Percentiles rank a stretch among this genome's conserved stretches.
phyloP scores from a whole-genome alignment of 1,140 invertebrate genomes.

The Phymastichus coffea region DNA sequence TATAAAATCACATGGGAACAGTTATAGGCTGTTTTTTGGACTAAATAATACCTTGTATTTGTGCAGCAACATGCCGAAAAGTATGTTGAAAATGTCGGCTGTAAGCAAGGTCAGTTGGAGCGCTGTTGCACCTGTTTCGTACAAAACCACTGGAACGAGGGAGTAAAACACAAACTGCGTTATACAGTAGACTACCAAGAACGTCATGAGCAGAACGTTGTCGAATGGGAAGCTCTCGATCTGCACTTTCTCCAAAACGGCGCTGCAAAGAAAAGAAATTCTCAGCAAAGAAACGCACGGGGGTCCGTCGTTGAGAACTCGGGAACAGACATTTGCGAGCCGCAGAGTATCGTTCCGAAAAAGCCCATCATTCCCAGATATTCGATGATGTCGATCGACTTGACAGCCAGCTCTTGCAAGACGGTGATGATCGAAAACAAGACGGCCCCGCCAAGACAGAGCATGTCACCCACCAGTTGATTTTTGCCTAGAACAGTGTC shows the following conservation, averaged over 20 bases:
- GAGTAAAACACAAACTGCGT: conserved; percentile 78
- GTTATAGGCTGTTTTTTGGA: too few relatives aligned
- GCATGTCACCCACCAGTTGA: conserved; percentile 79
- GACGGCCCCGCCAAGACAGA: conserved; percentile 78
- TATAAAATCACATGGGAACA: too few relatives aligned
- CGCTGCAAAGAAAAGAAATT: conserved; percentile 41
- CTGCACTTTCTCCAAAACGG: conserved; percentile 54
- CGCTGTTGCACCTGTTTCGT: conserved; percentile 77
- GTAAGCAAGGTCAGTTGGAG: conserved; percentile 81
- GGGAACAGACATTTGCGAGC: conserved; percentile 79
- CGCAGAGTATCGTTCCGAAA: conserved; percentile 77
- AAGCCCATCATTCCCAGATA: conserved; percentile 85
- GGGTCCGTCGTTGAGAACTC: too few relatives aligned
- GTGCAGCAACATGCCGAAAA: conserved; percentile 78
- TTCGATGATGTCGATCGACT: conserved; percentile 76
- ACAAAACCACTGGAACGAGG: conserved; percentile 73
- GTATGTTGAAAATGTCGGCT: conserved; percentile 82
- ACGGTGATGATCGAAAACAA: conserved; percentile 83
- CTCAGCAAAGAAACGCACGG: too few relatives aligned
- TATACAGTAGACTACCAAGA: conserved; percentile 62
- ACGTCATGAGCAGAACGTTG: conserved; percentile 59
- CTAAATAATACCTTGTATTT: conserved; percentile 84
- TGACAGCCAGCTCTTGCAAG: conserved; percentile 80
- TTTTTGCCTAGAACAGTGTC: conserved; percentile 71
- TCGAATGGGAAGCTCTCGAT: conserved; percentile 59